Conservation (phyloP, 1,140 invertebrate species). For the Drosophila tristis region DNA sequence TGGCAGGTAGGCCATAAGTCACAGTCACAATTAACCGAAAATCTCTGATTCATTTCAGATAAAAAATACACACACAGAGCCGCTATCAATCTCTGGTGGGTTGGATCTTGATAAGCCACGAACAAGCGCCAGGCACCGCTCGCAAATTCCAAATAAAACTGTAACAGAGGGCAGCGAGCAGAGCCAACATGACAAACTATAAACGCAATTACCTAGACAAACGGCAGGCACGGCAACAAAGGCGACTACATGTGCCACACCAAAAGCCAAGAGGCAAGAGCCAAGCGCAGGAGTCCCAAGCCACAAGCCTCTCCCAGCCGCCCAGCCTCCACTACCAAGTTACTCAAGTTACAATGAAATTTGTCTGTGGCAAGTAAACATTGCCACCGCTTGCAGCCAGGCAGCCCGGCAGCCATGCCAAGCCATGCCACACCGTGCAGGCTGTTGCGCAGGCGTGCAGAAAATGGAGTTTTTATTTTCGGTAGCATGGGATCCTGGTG, state of each 20-base stretch:
- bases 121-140: constrained; percentile 60
- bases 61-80: neutral
- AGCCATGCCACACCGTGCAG: constrained; percentile 24
- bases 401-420: no score
- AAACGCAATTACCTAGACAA: constrained; percentile 77
- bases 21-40: constrained; percentile 14
- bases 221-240: constrained; percentile 41
- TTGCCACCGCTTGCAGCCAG: constrained; percentile 64
- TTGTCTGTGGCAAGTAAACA: constrained; percentile 81
- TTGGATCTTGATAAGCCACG: constrained; percentile 58
- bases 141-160: constrained; percentile 30
- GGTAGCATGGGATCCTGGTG: constrained; percentile 51
- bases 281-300: neutral
- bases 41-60: neutral
- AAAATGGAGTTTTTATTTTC: constrained; percentile 68
- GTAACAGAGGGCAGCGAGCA: constrained; percentile 53
- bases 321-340: constrained; percentile 71
- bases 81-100: constrained; percentile 35
- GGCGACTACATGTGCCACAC: constrained; percentile 16
- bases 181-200: constrained; percentile 68
- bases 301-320: no score
- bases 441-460: constrained; percentile 54
- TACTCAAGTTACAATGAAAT: constrained; percentile 84
- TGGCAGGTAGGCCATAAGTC: constrained; percentile 6
- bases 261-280: constrained; percentile 10